Base-by-base conservation (phyloP, 2,797 vertebrate species). In the Danio choprae region DNA sequence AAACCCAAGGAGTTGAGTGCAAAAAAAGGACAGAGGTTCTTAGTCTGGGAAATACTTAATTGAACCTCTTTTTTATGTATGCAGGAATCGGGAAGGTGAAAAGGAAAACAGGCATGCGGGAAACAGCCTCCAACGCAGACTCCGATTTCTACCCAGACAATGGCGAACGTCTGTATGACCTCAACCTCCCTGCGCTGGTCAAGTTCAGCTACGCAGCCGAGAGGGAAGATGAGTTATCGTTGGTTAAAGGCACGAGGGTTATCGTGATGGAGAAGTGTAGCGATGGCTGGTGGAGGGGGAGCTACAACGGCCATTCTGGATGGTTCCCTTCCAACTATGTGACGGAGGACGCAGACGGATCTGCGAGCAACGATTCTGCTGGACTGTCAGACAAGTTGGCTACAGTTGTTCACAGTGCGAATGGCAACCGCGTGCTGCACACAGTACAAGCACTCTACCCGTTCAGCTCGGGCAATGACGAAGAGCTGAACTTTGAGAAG, bases 291-390 rank as follows among this genome's bases (percentile, higher is more conserved):
- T 97, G 96, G 96, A 92, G 96, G 8, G 96, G 96, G 67, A 95
- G 95, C 91, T 96, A 96, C 90, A 93, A 80, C 22, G 96, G 95
- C 68, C 94, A 91, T 9, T 93, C 95, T 5, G 96, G 96, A 84
- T 97, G 96, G 96, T 97, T 97, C 64, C 96, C 96, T 16, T 97
- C 96, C 82, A 97, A 97, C 88, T 97, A 97, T 29, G 96, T 97
- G 87, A 96, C 95, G 1, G 96, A 97, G 88, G 96, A 97, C 40
- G 84, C 93, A 20, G 96, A 96, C 1, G 94, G 94, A 80, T 95
- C 92, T 38, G 93, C 95, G 0, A 91, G 94, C 20, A 89, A 94
- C 4, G 96, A 96, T 87, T 91, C 93, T 1, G 89, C 92, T 1
- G 93, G 93, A 81, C 90, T 97, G 50, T 94, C 95, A 0, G 96